Conservation (phyloP, 2,797 vertebrate species). For the Astyanax mexicanus region DNA sequence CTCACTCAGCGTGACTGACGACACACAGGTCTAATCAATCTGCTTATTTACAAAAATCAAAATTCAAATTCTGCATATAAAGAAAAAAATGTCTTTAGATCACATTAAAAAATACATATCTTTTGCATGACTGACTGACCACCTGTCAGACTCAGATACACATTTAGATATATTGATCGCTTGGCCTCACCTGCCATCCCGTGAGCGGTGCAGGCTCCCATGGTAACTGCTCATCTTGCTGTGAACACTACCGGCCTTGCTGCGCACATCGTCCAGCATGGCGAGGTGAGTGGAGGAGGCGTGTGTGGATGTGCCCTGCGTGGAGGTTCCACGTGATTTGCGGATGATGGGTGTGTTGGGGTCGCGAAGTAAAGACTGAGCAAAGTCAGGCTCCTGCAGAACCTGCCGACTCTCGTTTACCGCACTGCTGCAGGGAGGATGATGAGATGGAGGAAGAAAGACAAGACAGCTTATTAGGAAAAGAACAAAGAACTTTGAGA, state of each 20-base stretch:
- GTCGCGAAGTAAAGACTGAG: constrained; percentile 92
- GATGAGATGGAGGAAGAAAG: neutral
- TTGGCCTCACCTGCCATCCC: constrained; percentile 86
- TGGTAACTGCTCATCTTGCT: constrained; percentile 96
- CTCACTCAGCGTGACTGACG: too few relatives aligned
- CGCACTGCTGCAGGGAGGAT: constrained; percentile 73
- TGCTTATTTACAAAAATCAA: too few relatives aligned
- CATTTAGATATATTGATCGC: neutral
- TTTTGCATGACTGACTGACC: too few relatives aligned
- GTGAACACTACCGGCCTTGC: constrained; percentile 89
- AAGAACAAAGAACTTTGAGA: too few relatives aligned
- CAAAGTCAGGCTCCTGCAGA: constrained; percentile 94
- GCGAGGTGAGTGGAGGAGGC: constrained; percentile 96
- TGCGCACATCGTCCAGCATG: constrained; percentile 87
- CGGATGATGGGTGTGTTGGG: constrained; percentile 94
- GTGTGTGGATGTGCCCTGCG: constrained; percentile 98
- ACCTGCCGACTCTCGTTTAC: constrained; percentile 96
- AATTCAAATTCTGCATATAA: too few relatives aligned
- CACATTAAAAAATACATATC: too few relatives aligned
- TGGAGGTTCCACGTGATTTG: constrained; percentile 95
- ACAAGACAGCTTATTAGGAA: too few relatives aligned
- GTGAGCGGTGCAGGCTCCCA: constrained; percentile 90
- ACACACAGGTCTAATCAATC: too few relatives aligned
- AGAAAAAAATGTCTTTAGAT: too few relatives aligned
- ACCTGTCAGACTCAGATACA: too few relatives aligned